Conservation (phyloP, 2,888 invertebrate species). For the Tuberolachnus salignus region DNA sequence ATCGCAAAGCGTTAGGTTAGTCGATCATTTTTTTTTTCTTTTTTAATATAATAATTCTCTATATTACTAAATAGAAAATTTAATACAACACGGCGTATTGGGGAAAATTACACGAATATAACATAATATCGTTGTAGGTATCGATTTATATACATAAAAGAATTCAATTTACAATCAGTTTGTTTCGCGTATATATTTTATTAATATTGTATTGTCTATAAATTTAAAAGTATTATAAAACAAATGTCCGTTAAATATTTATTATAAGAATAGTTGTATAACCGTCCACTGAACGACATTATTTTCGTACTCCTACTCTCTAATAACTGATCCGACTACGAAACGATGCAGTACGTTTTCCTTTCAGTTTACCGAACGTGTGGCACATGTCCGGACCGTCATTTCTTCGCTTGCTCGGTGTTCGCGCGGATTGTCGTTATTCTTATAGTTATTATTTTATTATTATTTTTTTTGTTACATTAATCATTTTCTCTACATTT, state of each 20-base stretch:
- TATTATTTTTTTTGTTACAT: not conserved
- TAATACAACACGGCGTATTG: conserved; percentile 1
- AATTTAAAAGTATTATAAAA: too few relatives aligned
- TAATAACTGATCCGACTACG: conserved; percentile 3
- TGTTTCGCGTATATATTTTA: too few relatives aligned
- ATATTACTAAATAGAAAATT: not conserved
- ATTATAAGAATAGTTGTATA: conserved; percentile 9
- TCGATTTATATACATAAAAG: too few relatives aligned
- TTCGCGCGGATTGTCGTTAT: not conserved
- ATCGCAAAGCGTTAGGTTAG: too few relatives aligned
- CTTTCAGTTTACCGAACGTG: conserved; percentile 52
- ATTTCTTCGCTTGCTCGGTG: not conserved
- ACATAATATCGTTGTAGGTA: too few relatives aligned
- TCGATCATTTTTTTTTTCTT: too few relatives aligned
- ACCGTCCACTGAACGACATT: not conserved
- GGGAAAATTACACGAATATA: too few relatives aligned
- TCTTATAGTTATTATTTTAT: not conserved
- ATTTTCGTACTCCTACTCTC: conserved; percentile 36
- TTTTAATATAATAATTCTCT: too few relatives aligned
- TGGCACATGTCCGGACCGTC: conserved; percentile 44
- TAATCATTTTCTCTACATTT: not conserved
- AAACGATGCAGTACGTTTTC: conserved; percentile 33
- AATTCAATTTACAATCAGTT: too few relatives aligned
- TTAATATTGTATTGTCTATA: too few relatives aligned
- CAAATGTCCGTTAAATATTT: conserved; percentile 6